Percentiles rank a stretch among this genome's conserved stretches.
These are phyloP conservation scores for Epirrhoe alternata DNA, from an alignment of 2,888 invertebrate species.

Conservation along the genomic window DNA sequence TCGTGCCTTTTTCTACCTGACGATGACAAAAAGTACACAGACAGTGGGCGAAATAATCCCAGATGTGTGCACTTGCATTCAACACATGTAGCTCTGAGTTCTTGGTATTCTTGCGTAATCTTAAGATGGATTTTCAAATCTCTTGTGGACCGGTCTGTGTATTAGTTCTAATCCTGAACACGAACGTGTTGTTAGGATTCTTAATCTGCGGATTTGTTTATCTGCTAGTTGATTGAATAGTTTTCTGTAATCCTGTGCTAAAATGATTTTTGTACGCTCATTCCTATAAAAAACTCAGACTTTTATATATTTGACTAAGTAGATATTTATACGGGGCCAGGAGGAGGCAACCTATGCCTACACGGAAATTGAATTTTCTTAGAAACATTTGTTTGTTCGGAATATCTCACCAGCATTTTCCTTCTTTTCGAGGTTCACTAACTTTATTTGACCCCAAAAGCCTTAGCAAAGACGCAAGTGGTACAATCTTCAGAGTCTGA, in stretches of 20 bases:
- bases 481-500: constrained; percentile 11
- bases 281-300: too few relatives aligned
- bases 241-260: not conserved
- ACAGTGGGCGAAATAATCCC: constrained; percentile 42
- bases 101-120: constrained; percentile 49
- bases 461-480: constrained; percentile 3
- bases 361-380: too few relatives aligned
- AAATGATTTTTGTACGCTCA: too few relatives aligned
- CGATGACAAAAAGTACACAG: constrained; percentile 64
- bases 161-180: constrained; percentile 35
- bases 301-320: too few relatives aligned
- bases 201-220: constrained; percentile 17
- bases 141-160: constrained; percentile 30
- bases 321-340: too few relatives aligned
- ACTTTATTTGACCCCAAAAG: not conserved
- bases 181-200: constrained; percentile 29
- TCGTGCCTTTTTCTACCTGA: constrained; percentile 66
- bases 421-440: not conserved
- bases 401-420: too few relatives aligned
- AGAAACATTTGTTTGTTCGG: too few relatives aligned
- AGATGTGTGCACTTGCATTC: constrained; percentile 60
- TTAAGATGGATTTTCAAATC: constrained; percentile 39
- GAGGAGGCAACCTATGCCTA: too few relatives aligned
- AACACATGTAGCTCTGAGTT: constrained; percentile 48
- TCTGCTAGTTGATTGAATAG: constrained; percentile 8